phyloP scores from a whole-genome alignment of 2,888 invertebrate species.

The Eledona agricola region DNA sequence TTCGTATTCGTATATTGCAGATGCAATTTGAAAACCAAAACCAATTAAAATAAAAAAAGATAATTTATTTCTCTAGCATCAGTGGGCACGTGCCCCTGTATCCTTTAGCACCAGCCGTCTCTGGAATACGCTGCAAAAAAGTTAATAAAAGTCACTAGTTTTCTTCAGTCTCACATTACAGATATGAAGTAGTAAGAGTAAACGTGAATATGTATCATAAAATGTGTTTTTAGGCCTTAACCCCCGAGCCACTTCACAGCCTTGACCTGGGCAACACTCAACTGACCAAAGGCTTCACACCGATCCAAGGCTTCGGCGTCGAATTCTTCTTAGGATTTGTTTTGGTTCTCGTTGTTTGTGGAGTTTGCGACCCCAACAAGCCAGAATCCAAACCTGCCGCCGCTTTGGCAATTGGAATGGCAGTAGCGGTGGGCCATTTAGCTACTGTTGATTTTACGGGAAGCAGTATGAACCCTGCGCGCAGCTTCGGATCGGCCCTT shows the following conservation, averaged over 20 bases:
- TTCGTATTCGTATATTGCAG: too few species aligned
- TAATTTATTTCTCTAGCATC: too few species aligned
- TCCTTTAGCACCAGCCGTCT: too few species aligned
- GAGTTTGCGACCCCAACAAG: slow-evolving; percentile 83
- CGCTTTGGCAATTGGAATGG: slow-evolving; percentile 87
- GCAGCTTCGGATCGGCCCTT: slow-evolving; percentile 87
- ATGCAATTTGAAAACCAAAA: too few species aligned
- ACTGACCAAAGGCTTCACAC: slow-evolving; percentile 68
- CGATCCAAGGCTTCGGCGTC: slow-evolving; percentile 85
- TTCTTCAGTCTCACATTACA: too few species aligned
- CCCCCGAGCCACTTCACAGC: slow-evolving; percentile 70
- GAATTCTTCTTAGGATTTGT: slow-evolving; percentile 86
- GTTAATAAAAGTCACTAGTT: too few species aligned
- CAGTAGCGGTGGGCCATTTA: slow-evolving; percentile 85
- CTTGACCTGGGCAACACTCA: slow-evolving; percentile 75
- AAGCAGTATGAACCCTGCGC: slow-evolving; percentile 92
- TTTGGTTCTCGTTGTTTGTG: slow-evolving; percentile 89
- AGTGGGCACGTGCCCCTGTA: too few species aligned
- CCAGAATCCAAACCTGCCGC: slow-evolving; percentile 83
- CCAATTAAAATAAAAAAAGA: too few species aligned
- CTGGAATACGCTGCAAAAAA: too few species aligned
- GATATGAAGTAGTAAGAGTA: too few species aligned
- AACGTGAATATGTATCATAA: too few species aligned
- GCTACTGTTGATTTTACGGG: slow-evolving; percentile 86
- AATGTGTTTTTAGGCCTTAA: slow-evolving; percentile 70